Evolutionary conservation across 2,797 vertebrate genomes (phyloP).

Genomic region (Esox masquinongy): DNA sequence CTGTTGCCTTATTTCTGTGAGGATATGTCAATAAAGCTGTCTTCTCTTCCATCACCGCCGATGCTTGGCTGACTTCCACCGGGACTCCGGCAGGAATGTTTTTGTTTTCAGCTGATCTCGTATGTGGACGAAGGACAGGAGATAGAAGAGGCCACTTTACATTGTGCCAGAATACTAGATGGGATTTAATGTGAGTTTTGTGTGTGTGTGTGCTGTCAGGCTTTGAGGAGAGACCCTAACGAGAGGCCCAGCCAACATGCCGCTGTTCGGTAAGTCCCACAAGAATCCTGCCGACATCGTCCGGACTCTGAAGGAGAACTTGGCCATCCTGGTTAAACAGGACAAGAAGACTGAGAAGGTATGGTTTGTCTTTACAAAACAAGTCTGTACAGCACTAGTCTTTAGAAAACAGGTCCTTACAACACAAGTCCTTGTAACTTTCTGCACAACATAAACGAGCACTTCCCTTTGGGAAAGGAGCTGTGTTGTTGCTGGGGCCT

Average conservation of each 20-base stretch:
- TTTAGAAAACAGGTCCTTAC: background rate
- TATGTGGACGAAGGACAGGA: background rate
- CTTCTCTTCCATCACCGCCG: background rate
- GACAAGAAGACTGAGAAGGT: constrained; percentile 98
- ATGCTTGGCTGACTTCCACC: background rate
- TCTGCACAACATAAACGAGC: background rate
- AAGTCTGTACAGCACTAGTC: background rate
- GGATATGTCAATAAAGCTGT: background rate
- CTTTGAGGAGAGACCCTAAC: constrained; percentile 34
- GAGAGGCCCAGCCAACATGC: constrained; percentile 76
- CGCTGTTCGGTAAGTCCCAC: constrained; percentile 96
- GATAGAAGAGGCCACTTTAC: background rate
- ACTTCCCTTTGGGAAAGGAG: background rate
- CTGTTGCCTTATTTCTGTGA: background rate
- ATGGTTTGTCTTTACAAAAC: constrained; percentile 21
- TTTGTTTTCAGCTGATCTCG: background rate
- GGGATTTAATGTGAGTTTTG: background rate
- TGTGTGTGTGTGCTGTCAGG: constrained; percentile 47
- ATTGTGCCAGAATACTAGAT: background rate
- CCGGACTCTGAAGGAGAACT: constrained; percentile 90
- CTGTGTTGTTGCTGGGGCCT: background rate
- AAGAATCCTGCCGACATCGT: constrained; percentile 95
- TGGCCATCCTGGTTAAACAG: constrained; percentile 92
- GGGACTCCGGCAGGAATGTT: background rate
- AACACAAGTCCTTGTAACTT: background rate